phyloP scores from a whole-genome alignment of 1,140 invertebrate species.

The Diuraphis noxia region DNA sequence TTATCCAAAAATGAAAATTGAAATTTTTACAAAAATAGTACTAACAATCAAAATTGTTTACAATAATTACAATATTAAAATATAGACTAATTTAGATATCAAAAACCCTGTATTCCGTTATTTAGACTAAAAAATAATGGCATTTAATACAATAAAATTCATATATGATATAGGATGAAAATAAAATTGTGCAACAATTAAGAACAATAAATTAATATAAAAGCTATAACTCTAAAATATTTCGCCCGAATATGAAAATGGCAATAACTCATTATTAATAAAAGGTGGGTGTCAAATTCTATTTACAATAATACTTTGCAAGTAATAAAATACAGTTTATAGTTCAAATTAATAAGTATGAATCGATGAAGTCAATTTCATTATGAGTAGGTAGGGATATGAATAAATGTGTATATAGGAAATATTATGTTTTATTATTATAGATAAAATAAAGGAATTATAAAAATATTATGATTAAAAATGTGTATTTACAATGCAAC shows the following conservation, averaged over 20 bases:
- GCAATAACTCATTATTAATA: background rate
- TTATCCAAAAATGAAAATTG: background rate
- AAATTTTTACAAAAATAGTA: background rate
- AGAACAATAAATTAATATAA: conserved; percentile 14
- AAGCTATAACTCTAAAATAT: background rate
- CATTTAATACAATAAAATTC: background rate
- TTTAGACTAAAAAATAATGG: conserved; percentile 2
- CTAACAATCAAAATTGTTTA: background rate
- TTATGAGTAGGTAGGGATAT: background rate
- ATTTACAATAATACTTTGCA: background rate
- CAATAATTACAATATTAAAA: background rate
- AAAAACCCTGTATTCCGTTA: conserved; percentile 31
- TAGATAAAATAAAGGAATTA: background rate
- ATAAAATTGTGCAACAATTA: background rate
- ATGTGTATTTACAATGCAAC: background rate
- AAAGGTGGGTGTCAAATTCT: background rate
- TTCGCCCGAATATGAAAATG: background rate
- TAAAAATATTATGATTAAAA: background rate
- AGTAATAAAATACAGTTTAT: background rate
- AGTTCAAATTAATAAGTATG: background rate
- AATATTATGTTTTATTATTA: background rate
- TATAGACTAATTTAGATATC: conserved; percentile 5
- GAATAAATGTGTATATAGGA: background rate
- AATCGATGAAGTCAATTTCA: background rate
- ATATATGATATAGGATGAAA: background rate